phyloP scores from a whole-genome alignment of 2,888 invertebrate species.

The Drosophila histrio region DNA sequence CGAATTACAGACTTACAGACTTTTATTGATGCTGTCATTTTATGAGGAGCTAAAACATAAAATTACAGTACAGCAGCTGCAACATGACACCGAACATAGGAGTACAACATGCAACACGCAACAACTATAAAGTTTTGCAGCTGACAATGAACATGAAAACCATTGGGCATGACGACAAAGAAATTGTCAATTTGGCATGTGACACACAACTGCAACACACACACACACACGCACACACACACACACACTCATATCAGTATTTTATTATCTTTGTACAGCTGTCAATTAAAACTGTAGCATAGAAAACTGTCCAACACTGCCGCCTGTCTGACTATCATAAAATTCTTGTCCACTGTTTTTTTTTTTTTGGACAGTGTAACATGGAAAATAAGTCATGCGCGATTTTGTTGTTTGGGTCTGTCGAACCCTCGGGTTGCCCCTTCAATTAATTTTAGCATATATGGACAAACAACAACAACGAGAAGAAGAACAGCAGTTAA shows the following conservation, averaged over 20 bases:
- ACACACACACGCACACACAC: neutral
- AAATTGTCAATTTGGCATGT: slow-evolving; percentile 62
- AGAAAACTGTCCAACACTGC: slow-evolving; percentile 39
- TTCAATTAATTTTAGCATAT: slow-evolving; percentile 70
- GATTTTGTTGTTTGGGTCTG: slow-evolving; percentile 41
- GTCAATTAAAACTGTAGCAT: slow-evolving; percentile 72
- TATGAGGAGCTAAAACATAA: slow-evolving; percentile 36
- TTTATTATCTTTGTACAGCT: slow-evolving; percentile 67
- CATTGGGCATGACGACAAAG: slow-evolving; percentile 46
- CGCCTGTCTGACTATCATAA: neutral
- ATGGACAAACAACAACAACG: slow-evolving; percentile 19
- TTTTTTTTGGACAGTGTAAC: slow-evolving; percentile 22
- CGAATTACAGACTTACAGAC: slow-evolving; percentile 24
- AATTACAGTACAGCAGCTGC: slow-evolving; percentile 11
- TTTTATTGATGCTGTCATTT: slow-evolving; percentile 60
- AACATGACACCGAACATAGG: slow-evolving; percentile 4
- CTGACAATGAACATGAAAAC: slow-evolving; percentile 65
- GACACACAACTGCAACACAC: slow-evolving; percentile 30
- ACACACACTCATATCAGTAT: slow-evolving; percentile 54
- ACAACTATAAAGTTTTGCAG: slow-evolving; percentile 42
- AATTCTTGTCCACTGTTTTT: neutral
- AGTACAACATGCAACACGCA: slow-evolving; percentile 33
- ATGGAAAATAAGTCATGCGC: slow-evolving; percentile 75
- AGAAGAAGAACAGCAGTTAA: slow-evolving; percentile 40
- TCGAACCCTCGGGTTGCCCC: slow-evolving; percentile 47